Percentiles rank a stretch among this genome's conserved stretches.
Conservation (phyloP, 2,888 invertebrate species). For the Pterostichus niger region DNA sequence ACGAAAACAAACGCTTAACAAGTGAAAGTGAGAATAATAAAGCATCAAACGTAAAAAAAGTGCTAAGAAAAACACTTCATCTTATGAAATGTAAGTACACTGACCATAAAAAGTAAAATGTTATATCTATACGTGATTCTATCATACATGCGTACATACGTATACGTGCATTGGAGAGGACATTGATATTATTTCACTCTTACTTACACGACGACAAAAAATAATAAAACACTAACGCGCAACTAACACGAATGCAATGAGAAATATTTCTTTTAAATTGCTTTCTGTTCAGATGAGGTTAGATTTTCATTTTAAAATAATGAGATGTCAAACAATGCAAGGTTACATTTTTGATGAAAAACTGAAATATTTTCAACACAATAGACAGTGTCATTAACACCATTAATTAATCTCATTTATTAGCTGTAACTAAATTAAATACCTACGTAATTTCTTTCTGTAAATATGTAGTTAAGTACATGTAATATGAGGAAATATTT, state of each 20-base stretch:
- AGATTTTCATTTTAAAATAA: constrained; percentile 1
- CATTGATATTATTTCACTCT: constrained; percentile 34
- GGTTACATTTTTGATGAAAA: neutral
- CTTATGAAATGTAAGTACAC: constrained; percentile 26
- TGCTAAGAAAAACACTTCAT: constrained; percentile 39
- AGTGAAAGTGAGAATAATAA: constrained; percentile 57
- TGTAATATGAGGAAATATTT: too few species aligned
- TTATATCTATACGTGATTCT: constrained; percentile 26
- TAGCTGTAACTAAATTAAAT: neutral
- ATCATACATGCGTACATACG: neutral
- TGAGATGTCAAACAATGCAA: constrained; percentile 27
- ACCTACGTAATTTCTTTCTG: neutral
- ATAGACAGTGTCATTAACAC: too few species aligned
- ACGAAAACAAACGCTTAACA: constrained; percentile 41
- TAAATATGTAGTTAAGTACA: too few species aligned
- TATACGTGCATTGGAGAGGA: constrained; percentile 1
- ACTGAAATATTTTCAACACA: neutral
- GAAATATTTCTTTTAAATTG: constrained; percentile 49
- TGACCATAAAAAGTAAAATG: constrained; percentile 39
- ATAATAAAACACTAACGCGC: constrained; percentile 23
- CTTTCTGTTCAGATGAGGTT: constrained; percentile 16
- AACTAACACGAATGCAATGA: constrained; percentile 24
- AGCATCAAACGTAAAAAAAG: constrained; percentile 18
- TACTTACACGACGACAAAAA: constrained; percentile 28
- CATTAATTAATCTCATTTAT: too few species aligned